Base-by-base conservation (phyloP, 2,113 vertebrate genomes). In the Solea solea region DNA sequence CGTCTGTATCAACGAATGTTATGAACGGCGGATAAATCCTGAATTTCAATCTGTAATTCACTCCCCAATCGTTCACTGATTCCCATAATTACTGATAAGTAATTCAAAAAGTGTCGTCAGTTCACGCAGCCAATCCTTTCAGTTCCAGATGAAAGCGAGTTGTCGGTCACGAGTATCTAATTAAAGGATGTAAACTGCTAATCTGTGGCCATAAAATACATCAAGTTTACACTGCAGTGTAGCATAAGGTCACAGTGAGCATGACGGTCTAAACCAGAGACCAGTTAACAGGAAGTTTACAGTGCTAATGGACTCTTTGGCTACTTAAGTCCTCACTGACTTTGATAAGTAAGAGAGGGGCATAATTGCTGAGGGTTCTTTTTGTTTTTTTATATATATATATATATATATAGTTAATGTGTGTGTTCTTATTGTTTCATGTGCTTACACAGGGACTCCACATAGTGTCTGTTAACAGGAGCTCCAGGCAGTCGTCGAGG, bases 401-500 rank as follows among this genome's bases (percentile, higher is more conserved):
- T 21, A 21, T 21, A 21, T 21, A 21, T 34, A 11, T 40, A n/a
- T 82, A 81, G 69, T 21, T 84, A 81, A 80, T 64, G 86, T 74
- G 83, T 82, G 86, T 83, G 72, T 76, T 85, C 81, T 81, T 44
- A 45, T 81, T 85, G 75, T 89, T 86, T 68, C 72, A 74, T 72
- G 74, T 69, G 67, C 76, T 75, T 81, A 69, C 74, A 58, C 73
- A 21, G 59, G 73, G 67, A 72, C 80, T 69, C 57, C 73, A 66
- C 76, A 72, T 80, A 81, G 82, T 89, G 85, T 86, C 72, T 76
- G 78, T 87, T 89, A 90, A 90, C 88, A 79, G 81, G 64, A 82
- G 84, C 90, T 90, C 62, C 78, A 65, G 88, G 91, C 92, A 78
- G 61, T 73, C 83, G 83, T 77, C 80, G 79, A 88, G 84, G 83